Conservation (phyloP, 2,888 invertebrate species). For the Epirrhoe alternata region DNA sequence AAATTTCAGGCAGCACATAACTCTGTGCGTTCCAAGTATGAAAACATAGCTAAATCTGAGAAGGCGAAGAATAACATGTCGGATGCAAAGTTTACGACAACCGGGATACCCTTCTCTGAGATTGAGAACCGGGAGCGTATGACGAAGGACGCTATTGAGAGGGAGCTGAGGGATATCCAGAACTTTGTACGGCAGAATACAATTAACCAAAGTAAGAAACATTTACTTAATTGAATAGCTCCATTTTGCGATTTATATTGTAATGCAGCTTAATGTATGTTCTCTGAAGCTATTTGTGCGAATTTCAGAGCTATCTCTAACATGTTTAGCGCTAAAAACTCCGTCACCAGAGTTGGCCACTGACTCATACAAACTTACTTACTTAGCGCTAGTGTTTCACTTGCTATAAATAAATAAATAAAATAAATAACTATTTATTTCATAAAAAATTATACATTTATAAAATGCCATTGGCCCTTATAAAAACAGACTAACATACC, state of each 20-base stretch:
- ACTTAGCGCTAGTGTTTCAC: too few species aligned
- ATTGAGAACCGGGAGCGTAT: conserved; percentile 60
- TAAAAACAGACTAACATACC: too few species aligned
- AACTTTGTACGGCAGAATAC: conserved; percentile 62
- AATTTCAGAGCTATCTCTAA: too few species aligned
- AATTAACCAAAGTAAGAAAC: conserved; percentile 59
- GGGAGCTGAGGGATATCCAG: conserved; percentile 62
- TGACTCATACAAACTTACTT: too few species aligned
- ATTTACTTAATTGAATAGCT: not conserved
- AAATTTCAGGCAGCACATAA: conserved; percentile 37
- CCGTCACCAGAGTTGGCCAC: too few species aligned
- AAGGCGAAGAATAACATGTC: conserved; percentile 54
- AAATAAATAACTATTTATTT: too few species aligned
- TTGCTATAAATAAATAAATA: too few species aligned
- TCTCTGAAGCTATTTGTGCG: too few species aligned
- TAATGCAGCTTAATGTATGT: not conserved
- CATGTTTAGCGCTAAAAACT: too few species aligned
- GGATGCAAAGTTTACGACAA: conserved; percentile 61
- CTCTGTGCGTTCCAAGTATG: conserved; percentile 57
- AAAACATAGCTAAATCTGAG: conserved; percentile 59
- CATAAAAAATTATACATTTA: too few species aligned
- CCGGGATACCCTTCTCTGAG: conserved; percentile 58
- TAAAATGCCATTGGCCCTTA: too few species aligned
- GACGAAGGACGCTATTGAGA: conserved; percentile 53
- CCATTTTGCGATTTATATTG: not conserved